Conservation (phyloP, 1,140 invertebrate genomes). For the Phenacoccus solenopsis region DNA sequence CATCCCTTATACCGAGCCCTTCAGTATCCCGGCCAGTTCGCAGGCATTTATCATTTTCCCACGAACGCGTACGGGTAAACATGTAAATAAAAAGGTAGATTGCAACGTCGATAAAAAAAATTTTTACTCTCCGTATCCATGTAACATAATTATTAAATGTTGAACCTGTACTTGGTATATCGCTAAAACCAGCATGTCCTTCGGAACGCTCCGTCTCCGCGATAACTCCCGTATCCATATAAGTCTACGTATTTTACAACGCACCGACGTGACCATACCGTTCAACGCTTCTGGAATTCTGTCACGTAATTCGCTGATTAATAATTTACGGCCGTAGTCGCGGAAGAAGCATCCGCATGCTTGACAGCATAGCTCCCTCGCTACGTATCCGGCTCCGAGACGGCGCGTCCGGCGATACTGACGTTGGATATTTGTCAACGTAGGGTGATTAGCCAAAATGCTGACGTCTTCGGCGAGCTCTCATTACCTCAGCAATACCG, state of each 20-base stretch:
- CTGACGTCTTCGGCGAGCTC: no score
- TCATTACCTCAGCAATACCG: no score
- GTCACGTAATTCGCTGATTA: slow-evolving; percentile 8
- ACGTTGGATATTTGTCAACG: no score
- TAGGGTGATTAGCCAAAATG: no score
- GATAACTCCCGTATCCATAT: slow-evolving; percentile 5
- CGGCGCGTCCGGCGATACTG: no score
- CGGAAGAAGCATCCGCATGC: slow-evolving; percentile 9
- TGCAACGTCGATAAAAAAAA: no score
- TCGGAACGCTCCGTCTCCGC: neutral
- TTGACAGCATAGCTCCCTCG: neutral
- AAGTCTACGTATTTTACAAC: slow-evolving; percentile 12
- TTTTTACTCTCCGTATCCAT: no score
- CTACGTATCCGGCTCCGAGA: neutral
- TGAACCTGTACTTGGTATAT: neutral
- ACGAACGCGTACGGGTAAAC: no score
- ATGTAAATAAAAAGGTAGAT: no score
- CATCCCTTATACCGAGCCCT: no score
- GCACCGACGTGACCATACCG: slow-evolving; percentile 13
- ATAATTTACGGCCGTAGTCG: slow-evolving; percentile 10
- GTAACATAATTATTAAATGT: slow-evolving; percentile 2
- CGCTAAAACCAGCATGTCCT: neutral
- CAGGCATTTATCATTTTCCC: no score
- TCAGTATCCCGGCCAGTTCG: no score
- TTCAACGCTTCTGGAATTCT: slow-evolving; percentile 15